phyloP scores from a whole-genome alignment of 2,797 vertebrate species.

The Sphaeramia orbicularis region DNA sequence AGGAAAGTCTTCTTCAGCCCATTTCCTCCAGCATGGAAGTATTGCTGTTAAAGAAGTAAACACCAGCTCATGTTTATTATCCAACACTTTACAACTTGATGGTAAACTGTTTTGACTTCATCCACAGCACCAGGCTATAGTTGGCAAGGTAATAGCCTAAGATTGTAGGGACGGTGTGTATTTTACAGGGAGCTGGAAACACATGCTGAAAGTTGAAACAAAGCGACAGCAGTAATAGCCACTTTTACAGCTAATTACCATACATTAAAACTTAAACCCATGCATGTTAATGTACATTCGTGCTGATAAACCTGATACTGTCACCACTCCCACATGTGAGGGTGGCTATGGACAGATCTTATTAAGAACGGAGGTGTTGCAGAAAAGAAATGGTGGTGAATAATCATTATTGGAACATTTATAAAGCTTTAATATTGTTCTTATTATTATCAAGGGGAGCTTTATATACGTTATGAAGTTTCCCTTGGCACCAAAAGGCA shows the following conservation, averaged over 20 bases:
- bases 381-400: conserved; percentile 19
- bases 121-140: conserved; percentile 3
- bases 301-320: conserved; percentile 50
- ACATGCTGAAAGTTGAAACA: conserved; percentile 10
- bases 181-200: conserved; percentile 34
- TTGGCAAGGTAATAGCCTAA: conserved; percentile 15
- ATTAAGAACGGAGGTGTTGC: conserved; percentile 32
- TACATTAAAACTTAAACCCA: conserved; percentile 49
- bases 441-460: too few relatives aligned
- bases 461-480: too few relatives aligned
- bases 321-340: conserved; percentile 51
- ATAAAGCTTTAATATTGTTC: background rate
- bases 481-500: too few relatives aligned
- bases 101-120: background rate
- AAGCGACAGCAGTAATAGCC: conserved; percentile 51
- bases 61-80: background rate
- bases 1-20: conserved; percentile 98
- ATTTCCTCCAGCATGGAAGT: conserved; percentile 98
- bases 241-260: conserved; percentile 61
- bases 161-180: conserved; percentile 38
- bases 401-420: background rate
- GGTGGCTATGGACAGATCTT: conserved; percentile 39
- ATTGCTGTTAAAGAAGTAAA: conserved; percentile 88
- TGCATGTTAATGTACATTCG: conserved; percentile 55
- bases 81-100: conserved; percentile 7